Evolutionary conservation across 2,888 invertebrate species (phyloP), one percentile per base, ranked within the genome.

Genomic region (Arge pagana): DNA sequence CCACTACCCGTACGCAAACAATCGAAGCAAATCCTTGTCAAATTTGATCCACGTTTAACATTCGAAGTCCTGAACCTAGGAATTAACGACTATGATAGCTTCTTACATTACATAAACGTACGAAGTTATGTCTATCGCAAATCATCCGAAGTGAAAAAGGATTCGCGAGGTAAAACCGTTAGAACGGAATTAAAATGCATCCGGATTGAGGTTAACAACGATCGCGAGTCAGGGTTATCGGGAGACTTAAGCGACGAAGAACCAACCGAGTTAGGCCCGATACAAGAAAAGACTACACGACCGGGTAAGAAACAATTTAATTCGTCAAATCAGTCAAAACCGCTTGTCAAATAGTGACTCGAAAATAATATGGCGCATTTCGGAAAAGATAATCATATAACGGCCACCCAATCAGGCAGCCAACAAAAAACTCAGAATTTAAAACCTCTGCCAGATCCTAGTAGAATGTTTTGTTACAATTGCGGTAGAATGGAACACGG

Each of bases 31-130:
- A 55, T 57, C 5, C 30, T 55, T 11, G 40, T 37, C 3, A 57
- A 57, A 15, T 42, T 55, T 26, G 52, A 55, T 40, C 53, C 55
- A 26, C 48, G 50, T 15, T n/a, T 57, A 30, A n/a, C 52, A 1
- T 48, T 24, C 19, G 53, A 53, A 26, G 42, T 52, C 2, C 19
- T 57, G n/a, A 53, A 52, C 10, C 28, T 50, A 10, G 18, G n/a
- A 16, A 28, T 41, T 18, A 10, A 28, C 7, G 13, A 10, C 18
- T 28, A 41, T 5, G 41, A 26, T 7, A 2, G 28, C 16, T 41
- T 41, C 11, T n/a, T 41, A 7, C 26, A 41, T 28, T 28, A 41
- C n/a, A 16, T 41, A 7, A 41, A 41, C 18, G 28, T 28, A 11
- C 41, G 41, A 7, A 41, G 26, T 16, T 41, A 41, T 11, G 15